Base-by-base conservation (phyloP, 2,888 invertebrate genomes). In the Nycteola revayana region DNA sequence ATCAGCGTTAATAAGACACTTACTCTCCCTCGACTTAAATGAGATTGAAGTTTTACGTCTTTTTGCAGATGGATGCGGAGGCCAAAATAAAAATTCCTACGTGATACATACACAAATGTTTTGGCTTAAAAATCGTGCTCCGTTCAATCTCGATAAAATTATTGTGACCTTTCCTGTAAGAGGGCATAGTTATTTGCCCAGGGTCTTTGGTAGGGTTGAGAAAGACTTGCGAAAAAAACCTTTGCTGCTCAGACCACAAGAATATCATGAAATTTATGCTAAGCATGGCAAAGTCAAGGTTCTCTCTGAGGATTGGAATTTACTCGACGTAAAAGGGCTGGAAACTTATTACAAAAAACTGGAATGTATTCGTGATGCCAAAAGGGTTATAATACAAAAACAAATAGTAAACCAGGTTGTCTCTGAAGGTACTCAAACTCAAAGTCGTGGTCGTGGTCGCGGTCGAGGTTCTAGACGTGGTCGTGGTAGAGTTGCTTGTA, bases 11-110 rank as follows among this genome's bases (percentile, higher is more conserved):
- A 23, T 35, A 9, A 28, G 11, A 18, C 14, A 39, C 30, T 35
- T 39, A 24, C 4, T 28, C 9, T 14, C 8, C 3, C 28, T 23
- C 18, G 32, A 36, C 23, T 41, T 32, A n/a, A 9, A 23, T 25
- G 36, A 29, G 10, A 10, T 32, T 7, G 29, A 36, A 32, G 28
- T 28, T 17, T 10, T 34, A 28, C 17, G 33, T 9, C 28, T 37
- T 27, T 36, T 41, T 30, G 29, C 32, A 21, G 45, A 46, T 20
- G 38, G 38, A 22, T 42, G 46, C 28, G 35, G 36, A 34, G 42
- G 34, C 26, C 42, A 42, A 34, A 42, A 39, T 32, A 46, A 46
- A 36, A 42, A 40, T 21, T 32, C 34, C 11, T 32, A 39, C 17
- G 32, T 47, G 4, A 33, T 45, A 11, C 38, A 38, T 18, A 38